Percentiles rank a stretch among this genome's conserved stretches.
Conservation (phyloP, 2,888 invertebrate species). For the Drosophila rellima region DNA sequence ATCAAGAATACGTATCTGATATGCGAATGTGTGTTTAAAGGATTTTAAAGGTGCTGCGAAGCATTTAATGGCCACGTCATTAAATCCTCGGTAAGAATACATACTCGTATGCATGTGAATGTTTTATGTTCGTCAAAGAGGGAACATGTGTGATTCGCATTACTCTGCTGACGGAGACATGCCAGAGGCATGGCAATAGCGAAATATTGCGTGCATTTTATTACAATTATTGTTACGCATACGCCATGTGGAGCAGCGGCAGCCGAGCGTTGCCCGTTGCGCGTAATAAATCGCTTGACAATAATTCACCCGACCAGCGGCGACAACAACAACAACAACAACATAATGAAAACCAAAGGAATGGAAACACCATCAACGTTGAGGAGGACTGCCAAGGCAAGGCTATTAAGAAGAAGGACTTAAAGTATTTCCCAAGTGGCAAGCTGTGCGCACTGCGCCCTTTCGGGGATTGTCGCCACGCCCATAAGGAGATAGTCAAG, state of each 20-base stretch:
- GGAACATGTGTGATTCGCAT: constrained; percentile 18
- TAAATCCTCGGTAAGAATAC: constrained; percentile 13
- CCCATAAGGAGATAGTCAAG: constrained; percentile 35
- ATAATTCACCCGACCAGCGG: constrained; percentile 63
- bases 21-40: constrained; percentile 2
- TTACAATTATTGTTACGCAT: constrained; percentile 77
- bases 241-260: constrained; percentile 70
- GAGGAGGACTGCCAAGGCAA: constrained; percentile 8
- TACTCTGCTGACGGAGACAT: constrained; percentile 2
- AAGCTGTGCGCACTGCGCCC: constrained; percentile 47
- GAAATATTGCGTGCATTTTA: constrained; percentile 61
- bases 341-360: constrained; percentile 17
- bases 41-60: constrained; percentile 15
- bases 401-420: constrained; percentile 75
- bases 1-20: constrained; percentile 14
- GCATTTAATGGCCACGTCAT: constrained; percentile 25
- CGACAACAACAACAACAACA: constrained; percentile 7
- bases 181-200: constrained; percentile 36
- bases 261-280: constrained; percentile 46
- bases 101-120: constrained; percentile 14
- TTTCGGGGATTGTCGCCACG: constrained; percentile 23
- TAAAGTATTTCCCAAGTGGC: constrained; percentile 71
- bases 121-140: constrained; percentile 23
- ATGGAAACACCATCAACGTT: constrained; percentile 25
- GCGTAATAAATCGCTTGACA: constrained; percentile 75